Conservation (phyloP, 2,888 invertebrate species). For the Hesperia comma region DNA sequence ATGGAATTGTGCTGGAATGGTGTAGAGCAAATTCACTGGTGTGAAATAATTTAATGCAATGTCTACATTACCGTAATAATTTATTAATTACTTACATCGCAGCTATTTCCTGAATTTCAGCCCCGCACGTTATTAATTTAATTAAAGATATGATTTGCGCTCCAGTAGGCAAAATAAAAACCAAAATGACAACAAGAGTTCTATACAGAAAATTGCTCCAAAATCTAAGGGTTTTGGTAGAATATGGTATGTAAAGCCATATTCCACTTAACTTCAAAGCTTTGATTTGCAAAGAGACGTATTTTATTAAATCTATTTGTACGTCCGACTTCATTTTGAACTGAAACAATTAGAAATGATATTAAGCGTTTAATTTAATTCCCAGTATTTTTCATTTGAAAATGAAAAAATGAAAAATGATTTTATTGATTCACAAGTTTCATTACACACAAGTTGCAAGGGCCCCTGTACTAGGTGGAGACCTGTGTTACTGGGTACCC, state of each 20-base stretch:
- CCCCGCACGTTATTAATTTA: conserved; percentile 50
- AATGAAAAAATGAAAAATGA: no score
- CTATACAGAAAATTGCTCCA: conserved; percentile 50
- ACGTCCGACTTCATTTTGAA: conserved; percentile 48
- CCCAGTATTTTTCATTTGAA: no score
- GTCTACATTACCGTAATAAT: not conserved
- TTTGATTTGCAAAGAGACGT: conserved; percentile 54
- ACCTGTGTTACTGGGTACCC: no score
- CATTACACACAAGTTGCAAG: no score
- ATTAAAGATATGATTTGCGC: conserved; percentile 55
- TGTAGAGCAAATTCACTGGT: no score
- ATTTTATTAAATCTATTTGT: conserved; percentile 49
- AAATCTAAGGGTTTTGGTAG: conserved; percentile 49
- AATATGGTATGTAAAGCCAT: conserved; percentile 59
- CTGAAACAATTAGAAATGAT: conserved; percentile 11
- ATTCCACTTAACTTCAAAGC: conserved; percentile 54
- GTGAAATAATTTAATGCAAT: no score
- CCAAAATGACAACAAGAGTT: conserved; percentile 47
- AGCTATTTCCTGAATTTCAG: conserved; percentile 57
- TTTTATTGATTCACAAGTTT: no score
- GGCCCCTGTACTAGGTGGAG: no score
- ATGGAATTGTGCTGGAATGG: no score
- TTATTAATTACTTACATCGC: conserved; percentile 54
- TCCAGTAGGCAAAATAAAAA: conserved; percentile 53
- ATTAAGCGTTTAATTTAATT: not conserved